Evolutionary conservation across 2,888 invertebrate genomes (phyloP), one percentile per base, ranked within the genome.

Genomic region (Lumbricus terrestris): DNA sequence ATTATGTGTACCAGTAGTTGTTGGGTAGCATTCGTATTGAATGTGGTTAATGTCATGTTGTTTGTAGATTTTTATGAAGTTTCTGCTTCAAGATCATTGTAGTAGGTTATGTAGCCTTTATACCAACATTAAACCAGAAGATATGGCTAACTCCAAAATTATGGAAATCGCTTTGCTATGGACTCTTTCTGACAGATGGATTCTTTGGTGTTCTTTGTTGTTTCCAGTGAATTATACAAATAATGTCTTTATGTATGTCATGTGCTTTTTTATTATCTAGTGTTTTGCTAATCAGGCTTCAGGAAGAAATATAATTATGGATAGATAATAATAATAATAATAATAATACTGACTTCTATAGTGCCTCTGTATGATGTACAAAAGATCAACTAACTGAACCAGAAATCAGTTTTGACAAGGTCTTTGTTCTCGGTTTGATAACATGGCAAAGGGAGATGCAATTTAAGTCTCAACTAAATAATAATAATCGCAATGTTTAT

Each of bases 121-220:
- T n/a, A n/a, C 29, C 69, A 69, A 16, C 29, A 69, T 29, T 54
- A 54, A 54, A 54, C 54, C 23, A 18, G 42, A 42, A 54, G 3
- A 54, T 23, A 2, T 23, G 54, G 54, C 54, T 54, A 6, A 69
- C n/a, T 69, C 47, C 20, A 4, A 47, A 47, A 16, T n/a, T n/a
- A n/a, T 20, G 23, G 47, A 47, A 47, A 47, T 47, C 69, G n/a
- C 69, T 69, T 23, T 47, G 69, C n/a, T 69, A 8, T n/a, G n/a
- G 54, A 69, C 69, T 69, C 6, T 69, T 69, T n/a, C 69, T 69
- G 69, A n/a, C n/a, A 69, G 20, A 69, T 69, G 69, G n/a, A 69
- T 69, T 69, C 69, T 69, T 69, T 69, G 69, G n/a, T 69, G 69
- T 69, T 69, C 69, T 69, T 69, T 69, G n/a, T n/a, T n/a, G 69